phyloP scores from a whole-genome alignment of 2,113 vertebrate species.

The Urocitellus parryii region DNA sequence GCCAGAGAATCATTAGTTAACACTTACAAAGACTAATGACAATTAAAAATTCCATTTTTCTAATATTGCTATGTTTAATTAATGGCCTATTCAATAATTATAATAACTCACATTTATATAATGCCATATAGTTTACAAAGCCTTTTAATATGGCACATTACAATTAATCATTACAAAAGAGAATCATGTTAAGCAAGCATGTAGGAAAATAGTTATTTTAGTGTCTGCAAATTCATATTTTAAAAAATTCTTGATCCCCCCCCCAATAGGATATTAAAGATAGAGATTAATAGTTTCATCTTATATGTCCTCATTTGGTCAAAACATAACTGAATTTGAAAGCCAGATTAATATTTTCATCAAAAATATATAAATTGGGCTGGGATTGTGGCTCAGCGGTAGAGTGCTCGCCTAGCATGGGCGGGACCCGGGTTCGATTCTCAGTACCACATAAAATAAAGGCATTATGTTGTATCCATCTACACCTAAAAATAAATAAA shows the following conservation, averaged over 20 bases:
- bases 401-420: too few relatives aligned
- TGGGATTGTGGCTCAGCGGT: too few relatives aligned
- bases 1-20: constrained; percentile 71
- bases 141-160: neutral
- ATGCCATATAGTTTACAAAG: constrained; percentile 59
- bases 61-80: constrained; percentile 69
- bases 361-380: neutral
- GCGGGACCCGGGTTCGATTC: too few relatives aligned
- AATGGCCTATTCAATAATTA: constrained; percentile 70
- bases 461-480: too few relatives aligned
- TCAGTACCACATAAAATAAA: too few relatives aligned
- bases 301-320: constrained; percentile 29
- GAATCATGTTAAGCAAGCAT: neutral
- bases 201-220: neutral
- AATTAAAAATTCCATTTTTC: constrained; percentile 73
- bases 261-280: constrained; percentile 3
- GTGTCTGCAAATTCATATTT: constrained; percentile 49
- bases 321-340: constrained; percentile 36
- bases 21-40: constrained; percentile 69
- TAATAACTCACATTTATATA: constrained; percentile 65
- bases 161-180: constrained; percentile 56
- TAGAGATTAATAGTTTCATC: neutral
- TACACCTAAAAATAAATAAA: too few relatives aligned
- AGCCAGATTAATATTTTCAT: constrained; percentile 27
- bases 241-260: constrained; percentile 8